Base-by-base conservation (phyloP, 1,140 invertebrate genomes). In the Aleiodes sp. region DNA sequence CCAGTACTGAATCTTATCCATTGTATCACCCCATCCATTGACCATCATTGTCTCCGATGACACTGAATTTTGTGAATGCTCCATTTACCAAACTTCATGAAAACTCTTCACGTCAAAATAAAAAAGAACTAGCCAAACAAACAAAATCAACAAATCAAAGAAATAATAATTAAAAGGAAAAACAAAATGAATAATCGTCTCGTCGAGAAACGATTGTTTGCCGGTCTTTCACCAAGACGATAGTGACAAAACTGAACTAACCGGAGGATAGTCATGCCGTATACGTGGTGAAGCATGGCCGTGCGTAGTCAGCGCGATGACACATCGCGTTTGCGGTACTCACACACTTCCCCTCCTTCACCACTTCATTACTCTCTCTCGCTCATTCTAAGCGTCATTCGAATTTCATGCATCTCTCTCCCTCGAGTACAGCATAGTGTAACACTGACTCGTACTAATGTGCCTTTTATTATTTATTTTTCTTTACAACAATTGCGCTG, bases 1-100 rank as follows among this genome's bases (percentile, higher is more conserved):
- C 83, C 82, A 85, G 68, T 84, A 81, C 66, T 84, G 83, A 68
- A 85, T 86, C 65, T 80, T 82, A 12, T 80, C 79, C 82, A 84
- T 85, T 8, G 78, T 84, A 69, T 82, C 78, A 16, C 41, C 74
- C 75, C 75, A 80, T 56, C 76, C 77, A 52, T 83, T 80, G 4
- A 63, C 52, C 39, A 71, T 35, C 35, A 28, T 24, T 31, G 33
- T 33, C 46, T 61, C 21, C 29, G 29, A n/a, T 4, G 10, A 37
- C 24, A 14, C 8, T n/a, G n/a, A 46, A 26, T 52, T 65, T 21
- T 66, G 57, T 41, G n/a, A n/a, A n/a, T n/a, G n/a, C 26, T 46
- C 52, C 46, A 52, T 41, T 61, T 60, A n/a, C n/a, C n/a, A n/a
- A n/a, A n/a, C n/a, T n/a, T n/a, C n/a, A n/a, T n/a, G n/a, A n/a